A percentile compares a stretch with the other conserved stretches of the same genome.
These are phyloP conservation scores for Ageneiosus marmoratus DNA, from an alignment of 2,113 vertebrate genomes.

Conservation along the genomic window DNA sequence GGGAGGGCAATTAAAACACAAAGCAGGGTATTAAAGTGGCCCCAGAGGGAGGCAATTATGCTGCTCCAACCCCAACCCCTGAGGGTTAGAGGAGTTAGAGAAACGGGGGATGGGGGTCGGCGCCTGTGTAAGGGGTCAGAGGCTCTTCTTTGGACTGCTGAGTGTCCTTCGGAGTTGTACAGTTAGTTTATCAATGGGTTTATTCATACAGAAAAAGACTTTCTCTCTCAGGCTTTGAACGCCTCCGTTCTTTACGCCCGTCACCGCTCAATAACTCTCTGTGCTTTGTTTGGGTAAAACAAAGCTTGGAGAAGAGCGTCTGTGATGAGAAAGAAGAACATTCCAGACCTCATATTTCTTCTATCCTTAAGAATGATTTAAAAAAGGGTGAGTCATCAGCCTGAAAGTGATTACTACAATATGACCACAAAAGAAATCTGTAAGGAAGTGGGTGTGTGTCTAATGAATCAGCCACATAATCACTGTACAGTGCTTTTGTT, in stretches of 20 bases:
- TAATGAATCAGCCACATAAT: not conserved
- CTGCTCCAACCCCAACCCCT: slow-evolving; percentile 58
- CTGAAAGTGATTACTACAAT: not conserved
- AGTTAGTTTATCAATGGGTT: slow-evolving; percentile 65
- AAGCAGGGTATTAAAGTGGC: slow-evolving; percentile 74
- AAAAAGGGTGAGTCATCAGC: not conserved
- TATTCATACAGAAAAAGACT: slow-evolving; percentile 61
- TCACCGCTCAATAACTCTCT: slow-evolving; percentile 14
- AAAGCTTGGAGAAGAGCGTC: not conserved
- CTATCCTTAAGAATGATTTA: not conserved
- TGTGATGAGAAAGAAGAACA: not conserved
- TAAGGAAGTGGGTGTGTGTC: slow-evolving; percentile 8
- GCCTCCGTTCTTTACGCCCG: not conserved
- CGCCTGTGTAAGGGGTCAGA: slow-evolving; percentile 61
- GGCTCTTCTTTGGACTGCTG: slow-evolving; percentile 55
- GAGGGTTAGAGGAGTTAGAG: slow-evolving; percentile 55
- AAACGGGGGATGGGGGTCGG: slow-evolving; percentile 56
- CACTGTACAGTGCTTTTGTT: not conserved
- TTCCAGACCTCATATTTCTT: too few relatives aligned
- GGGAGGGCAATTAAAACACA: slow-evolving; percentile 76
- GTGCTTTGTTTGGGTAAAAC: not conserved
- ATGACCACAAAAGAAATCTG: not conserved
- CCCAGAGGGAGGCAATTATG: slow-evolving; percentile 75
- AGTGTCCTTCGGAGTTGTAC: slow-evolving; percentile 68
- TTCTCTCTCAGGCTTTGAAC: slow-evolving; percentile 50